These are phyloP conservation scores for Siderastrea siderea DNA, from an alignment of 92 coral and sea anemone genomes.

Conservation along the genomic window DNA sequence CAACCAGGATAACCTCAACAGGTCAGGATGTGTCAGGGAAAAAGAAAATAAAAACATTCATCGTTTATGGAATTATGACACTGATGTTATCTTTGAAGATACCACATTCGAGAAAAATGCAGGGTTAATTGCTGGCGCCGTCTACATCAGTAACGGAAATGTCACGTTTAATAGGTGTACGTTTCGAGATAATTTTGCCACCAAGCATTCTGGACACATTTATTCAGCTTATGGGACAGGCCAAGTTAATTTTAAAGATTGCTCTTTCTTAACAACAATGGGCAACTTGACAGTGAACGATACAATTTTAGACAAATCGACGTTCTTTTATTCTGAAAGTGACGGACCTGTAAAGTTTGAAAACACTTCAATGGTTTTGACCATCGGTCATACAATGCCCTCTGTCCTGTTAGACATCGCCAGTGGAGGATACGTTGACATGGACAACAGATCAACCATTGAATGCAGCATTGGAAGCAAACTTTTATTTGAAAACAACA, in stretches of 20 bases:
- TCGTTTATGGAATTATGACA: constrained; percentile 48
- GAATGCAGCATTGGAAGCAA: constrained; percentile 25
- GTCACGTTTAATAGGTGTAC: constrained; percentile 18
- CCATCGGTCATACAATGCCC: neutral
- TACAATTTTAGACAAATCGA: neutral
- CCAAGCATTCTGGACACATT: constrained; percentile 24
- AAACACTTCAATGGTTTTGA: constrained; percentile 38
- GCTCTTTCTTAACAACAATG: constrained; percentile 14
- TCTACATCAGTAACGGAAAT: constrained; percentile 21
- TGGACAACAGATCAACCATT: constrained; percentile 26
- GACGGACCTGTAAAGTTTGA: constrained; percentile 23
- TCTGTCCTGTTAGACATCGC: constrained; percentile 19
- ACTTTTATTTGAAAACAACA: constrained; percentile 30
- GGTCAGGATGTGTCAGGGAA: no score
- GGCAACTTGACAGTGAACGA: neutral
- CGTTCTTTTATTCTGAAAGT: constrained; percentile 29
- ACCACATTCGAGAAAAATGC: constrained; percentile 27
- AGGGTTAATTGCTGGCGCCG: constrained; percentile 40
- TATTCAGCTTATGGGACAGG: constrained; percentile 38
- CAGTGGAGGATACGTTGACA: constrained; percentile 36
- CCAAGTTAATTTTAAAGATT: constrained; percentile 13
- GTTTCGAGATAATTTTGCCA: constrained; percentile 38
- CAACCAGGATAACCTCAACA: neutral
- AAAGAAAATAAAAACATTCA: no score
- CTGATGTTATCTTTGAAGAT: constrained; percentile 35